Base-by-base conservation (phyloP, 2,797 vertebrate species). In the Emys orbicularis region DNA sequence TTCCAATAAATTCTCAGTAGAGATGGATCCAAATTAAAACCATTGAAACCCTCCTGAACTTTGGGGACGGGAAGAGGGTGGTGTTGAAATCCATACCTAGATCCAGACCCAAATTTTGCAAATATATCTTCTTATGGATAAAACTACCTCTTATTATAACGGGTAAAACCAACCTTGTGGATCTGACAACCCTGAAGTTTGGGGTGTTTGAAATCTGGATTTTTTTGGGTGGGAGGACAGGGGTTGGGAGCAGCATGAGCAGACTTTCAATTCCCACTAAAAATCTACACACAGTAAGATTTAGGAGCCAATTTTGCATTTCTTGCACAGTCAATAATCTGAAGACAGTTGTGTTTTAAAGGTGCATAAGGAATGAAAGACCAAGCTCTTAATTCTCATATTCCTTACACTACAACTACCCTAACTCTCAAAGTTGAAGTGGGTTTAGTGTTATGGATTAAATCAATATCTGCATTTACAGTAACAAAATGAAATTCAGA, bases 391-490 rank as follows among this genome's bases (percentile, higher is more conserved):
- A 57, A 68, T 37, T 12, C 2, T 8, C 49, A 2, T 52, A 16
- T 81, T 88, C 13, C 13, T 87, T 29, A 5, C 1, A 4, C 88
- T 57, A 9, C 23, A 87, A 13, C 84, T 74, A 49, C 13, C 11
- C 68, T 53, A 49, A 25, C n/a, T 44, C 9, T 59, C 6, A 4
- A 54, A 61, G 6, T 23, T 49, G 25, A 90, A 86, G 1, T 21
- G n/a, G 80, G 76, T 85, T 91, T 88, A 59, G 23, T 57, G 10
- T 57, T 31, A 52, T 79, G 61, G 21, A 81, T 95, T 90, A 90
- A 92, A 94, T 92, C 79, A 92, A 87, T 88, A 79, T 23, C 87
- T 72, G 79, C 68, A 41, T 61, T 50, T 29, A 81, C 61, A 92
- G 87, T 19, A 81, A 27, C n/a, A 65, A 74, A 93, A 50, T 82